Percentiles rank a stretch among this genome's conserved stretches.
Conservation (phyloP, 2,113 vertebrate species). For the Lophotis ruficrista region DNA sequence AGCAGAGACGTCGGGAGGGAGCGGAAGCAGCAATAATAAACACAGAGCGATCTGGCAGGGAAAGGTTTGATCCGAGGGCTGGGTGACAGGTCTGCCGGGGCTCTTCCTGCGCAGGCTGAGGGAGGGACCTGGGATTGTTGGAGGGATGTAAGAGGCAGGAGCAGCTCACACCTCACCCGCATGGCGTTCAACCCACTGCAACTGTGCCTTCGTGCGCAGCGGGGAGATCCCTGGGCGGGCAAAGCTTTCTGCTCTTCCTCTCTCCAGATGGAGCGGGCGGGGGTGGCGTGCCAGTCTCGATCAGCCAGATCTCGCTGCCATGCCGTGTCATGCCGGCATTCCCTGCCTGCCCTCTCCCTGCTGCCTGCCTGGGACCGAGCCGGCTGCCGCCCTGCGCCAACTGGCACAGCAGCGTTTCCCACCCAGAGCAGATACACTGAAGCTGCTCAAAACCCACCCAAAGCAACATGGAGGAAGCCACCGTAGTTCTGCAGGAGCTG, state of each 20-base stretch:
- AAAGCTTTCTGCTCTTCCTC: background rate
- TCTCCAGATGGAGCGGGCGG: background rate
- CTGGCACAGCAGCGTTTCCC: background rate
- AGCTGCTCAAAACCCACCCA: background rate
- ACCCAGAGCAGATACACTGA: background rate
- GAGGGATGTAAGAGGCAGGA: background rate
- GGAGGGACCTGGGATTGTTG: background rate
- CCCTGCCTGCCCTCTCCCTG: background rate
- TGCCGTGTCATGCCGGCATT: background rate
- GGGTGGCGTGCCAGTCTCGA: background rate
- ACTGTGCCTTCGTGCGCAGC: background rate
- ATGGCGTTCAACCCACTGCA: background rate
- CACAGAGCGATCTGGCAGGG: background rate
- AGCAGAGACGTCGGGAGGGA: background rate
- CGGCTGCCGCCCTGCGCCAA: rapidly evolving
- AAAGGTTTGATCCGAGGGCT: background rate
- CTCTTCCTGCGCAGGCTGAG: background rate
- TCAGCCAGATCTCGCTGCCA: background rate
- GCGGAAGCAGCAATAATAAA: background rate
- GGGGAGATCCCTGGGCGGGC: background rate
- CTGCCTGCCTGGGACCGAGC: rapidly evolving
- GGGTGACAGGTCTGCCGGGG: background rate
- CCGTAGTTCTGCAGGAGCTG: background rate
- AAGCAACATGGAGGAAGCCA: background rate
- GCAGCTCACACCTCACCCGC: background rate